These are phyloP conservation scores for Congeria kusceri DNA, from an alignment of 2,888 invertebrate genomes.

Conservation along the genomic window DNA sequence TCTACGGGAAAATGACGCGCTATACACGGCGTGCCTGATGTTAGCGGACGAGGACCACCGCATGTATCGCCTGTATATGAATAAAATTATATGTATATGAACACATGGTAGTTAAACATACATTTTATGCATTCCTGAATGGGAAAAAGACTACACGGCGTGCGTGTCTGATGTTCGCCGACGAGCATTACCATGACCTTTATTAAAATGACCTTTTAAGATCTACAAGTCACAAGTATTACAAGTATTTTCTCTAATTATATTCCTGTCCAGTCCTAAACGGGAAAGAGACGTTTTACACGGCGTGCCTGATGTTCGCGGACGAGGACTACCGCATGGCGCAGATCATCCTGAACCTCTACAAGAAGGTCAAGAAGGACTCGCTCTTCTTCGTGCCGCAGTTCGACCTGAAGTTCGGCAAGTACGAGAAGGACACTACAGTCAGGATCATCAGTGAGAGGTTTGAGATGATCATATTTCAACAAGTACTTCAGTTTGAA, in stretches of 20 bases:
- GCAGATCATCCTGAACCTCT: slow-evolving; percentile 43
- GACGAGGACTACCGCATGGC: slow-evolving; percentile 58
- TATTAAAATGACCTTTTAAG: no score
- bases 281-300: slow-evolving; percentile 46
- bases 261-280: slow-evolving; percentile 41
- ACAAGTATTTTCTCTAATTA: no score
- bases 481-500: no score
- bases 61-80: slow-evolving; percentile 23
- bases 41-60: slow-evolving; percentile 54
- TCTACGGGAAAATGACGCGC: slow-evolving; percentile 38
- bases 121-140: no score
- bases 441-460: slow-evolving; percentile 50
- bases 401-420: slow-evolving; percentile 53
- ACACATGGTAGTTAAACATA: no score
- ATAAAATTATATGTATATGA: no score
- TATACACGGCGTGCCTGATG: slow-evolving; percentile 47
- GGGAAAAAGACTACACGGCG: no score
- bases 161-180: no score
- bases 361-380: slow-evolving; percentile 36
- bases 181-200: no score
- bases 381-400: slow-evolving; percentile 49
- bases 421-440: slow-evolving; percentile 45
- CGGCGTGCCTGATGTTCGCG: slow-evolving; percentile 49
- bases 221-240: no score
- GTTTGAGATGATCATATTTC: no score